Conservation (phyloP, 2,797 vertebrate genomes). For the Tokudaia tokunoshimensis region DNA sequence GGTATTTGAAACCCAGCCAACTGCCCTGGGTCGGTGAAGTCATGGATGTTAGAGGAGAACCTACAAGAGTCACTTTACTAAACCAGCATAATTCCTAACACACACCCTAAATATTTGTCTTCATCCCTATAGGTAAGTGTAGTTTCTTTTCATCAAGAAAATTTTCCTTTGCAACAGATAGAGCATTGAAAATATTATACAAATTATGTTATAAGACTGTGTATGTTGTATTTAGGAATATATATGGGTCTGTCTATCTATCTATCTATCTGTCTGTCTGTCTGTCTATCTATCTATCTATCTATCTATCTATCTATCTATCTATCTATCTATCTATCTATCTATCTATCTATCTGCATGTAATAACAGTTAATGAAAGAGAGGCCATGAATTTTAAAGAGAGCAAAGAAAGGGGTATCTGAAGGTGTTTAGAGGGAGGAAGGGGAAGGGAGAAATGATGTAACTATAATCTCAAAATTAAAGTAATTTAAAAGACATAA, state of each 20-base stretch:
- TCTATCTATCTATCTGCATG: too few species aligned
- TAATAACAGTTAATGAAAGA: not conserved
- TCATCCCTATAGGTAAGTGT: not conserved
- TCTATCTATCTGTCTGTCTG: too few species aligned
- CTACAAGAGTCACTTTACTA: not conserved
- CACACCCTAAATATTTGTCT: not conserved
- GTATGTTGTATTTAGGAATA: not conserved
- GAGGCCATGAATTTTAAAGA: not conserved
- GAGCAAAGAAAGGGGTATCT: not conserved
- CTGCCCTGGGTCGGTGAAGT: not conserved
- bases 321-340: too few species aligned
- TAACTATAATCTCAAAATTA: not conserved
- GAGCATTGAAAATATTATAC: not conserved
- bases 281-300: too few species aligned
- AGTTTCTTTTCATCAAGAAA: not conserved
- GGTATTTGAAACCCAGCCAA: not conserved
- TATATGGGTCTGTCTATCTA: not conserved
- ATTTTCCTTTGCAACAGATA: not conserved
- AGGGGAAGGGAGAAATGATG: not conserved
- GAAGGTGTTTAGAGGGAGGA: not conserved
- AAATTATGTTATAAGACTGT: not conserved
- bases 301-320: too few species aligned
- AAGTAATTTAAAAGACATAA: not conserved
- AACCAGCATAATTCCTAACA: not conserved
- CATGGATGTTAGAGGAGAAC: not conserved